Evolutionary conservation across 2,113 vertebrate genomes (phyloP), one percentile per base, ranked within the genome.

Genomic region (Otolemur garnettii): DNA sequence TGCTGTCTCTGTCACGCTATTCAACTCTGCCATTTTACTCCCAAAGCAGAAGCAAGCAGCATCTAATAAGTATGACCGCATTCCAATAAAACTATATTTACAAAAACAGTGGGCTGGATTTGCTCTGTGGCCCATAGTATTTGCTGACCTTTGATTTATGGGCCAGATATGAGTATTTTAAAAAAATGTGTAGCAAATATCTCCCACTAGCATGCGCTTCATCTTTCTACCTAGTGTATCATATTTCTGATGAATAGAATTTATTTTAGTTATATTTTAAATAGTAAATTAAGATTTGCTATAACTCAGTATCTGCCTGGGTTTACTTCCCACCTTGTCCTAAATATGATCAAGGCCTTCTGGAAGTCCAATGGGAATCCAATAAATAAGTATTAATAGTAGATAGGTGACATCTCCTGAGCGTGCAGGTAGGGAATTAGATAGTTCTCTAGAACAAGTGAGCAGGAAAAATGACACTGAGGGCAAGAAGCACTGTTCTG

Each of bases 241-340:
- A 11, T 22, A 22, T 38, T 80, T 96, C 45, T 45, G 72, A 83
- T 38, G 24, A 93, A 62, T 21, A 82, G n/a, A 59, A 85, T 75
- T 57, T 83, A 30, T 53, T 81, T 38, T 90, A 75, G 80, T 96
- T 87, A 94, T 91, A 85, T 72, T 95, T 93, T 68, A 96, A 97
- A 97, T 93, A 96, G 93, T 11, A 11, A 92, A 64, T 78, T 78
- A 83, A 64, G 38, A 88, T 92, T 3, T 74, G 66, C 94, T 97
- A 83, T 97, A 97, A 97, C 93, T 95, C 96, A 94, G 21, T 64
- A 90, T 90, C 95, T 96, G 92, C 85, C 96, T 98, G 85, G 82
- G 82, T 96, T 96, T 97, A 95, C 98, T 97, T 96, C 91, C 92
- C 96, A 88, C 88, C 95, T 93, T 96, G 93, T 96, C 82, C 96